Conservation (phyloP, 2,797 vertebrate genomes). For the Lutjanus campechanus region DNA sequence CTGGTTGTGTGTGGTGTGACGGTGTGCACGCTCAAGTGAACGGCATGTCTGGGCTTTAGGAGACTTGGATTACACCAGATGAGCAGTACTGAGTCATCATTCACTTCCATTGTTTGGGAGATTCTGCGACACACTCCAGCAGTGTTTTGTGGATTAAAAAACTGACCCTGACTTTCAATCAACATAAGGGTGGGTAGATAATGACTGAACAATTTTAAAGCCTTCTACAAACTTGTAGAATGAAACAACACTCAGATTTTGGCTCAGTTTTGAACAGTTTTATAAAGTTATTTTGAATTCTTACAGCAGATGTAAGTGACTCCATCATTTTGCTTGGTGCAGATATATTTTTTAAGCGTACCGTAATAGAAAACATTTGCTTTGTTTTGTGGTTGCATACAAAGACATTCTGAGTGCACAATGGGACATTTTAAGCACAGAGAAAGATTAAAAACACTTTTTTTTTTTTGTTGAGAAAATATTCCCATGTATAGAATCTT, state of each 20-base stretch:
- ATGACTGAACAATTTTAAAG: background rate
- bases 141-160: too few relatives aligned
- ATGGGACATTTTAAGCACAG: background rate
- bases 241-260: conserved; percentile 1
- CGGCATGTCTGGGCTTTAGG: too few relatives aligned
- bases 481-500: background rate
- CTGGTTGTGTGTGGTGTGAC: too few relatives aligned
- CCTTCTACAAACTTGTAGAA: background rate
- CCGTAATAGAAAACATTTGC: conserved; percentile 14
- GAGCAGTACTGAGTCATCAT: too few relatives aligned
- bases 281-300: conserved; percentile 19
- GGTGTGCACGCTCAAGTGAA: too few relatives aligned
- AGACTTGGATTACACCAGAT: too few relatives aligned
- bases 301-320: conserved; percentile 14
- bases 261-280: conserved; percentile 1
- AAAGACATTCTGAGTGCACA: background rate
- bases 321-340: background rate
- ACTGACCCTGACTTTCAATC: too few relatives aligned
- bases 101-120: too few relatives aligned
- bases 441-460: background rate
- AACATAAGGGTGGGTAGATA: too few relatives aligned
- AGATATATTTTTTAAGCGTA: background rate
- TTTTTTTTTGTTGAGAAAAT: background rate
- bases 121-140: too few relatives aligned
- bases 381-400: conserved; percentile 17